Evolutionary conservation across 2,888 invertebrate species (phyloP).

Genomic region (Stomorhina lunata): DNA sequence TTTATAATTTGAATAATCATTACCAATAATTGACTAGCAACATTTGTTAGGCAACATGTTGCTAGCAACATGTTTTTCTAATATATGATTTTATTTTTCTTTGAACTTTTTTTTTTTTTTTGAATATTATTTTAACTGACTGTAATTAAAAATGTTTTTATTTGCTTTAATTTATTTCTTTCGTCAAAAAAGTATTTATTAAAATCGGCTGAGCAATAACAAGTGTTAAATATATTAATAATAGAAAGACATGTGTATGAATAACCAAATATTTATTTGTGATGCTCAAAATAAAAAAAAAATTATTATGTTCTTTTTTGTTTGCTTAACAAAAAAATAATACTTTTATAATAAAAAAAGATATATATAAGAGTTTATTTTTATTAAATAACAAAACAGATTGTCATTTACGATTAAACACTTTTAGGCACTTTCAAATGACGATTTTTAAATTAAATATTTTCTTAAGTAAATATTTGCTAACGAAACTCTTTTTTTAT

Average conservation of each 20-base stretch:
- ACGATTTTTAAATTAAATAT: conserved; percentile 44
- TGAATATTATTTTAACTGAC: too few species aligned
- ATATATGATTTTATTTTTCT: not conserved
- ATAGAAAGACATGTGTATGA: conserved; percentile 44
- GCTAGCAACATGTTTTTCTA: not conserved
- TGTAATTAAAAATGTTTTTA: not conserved
- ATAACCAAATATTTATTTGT: conserved; percentile 16
- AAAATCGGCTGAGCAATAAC: conserved; percentile 28
- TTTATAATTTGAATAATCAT: too few species aligned
- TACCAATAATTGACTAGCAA: not conserved
- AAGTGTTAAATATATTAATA: conserved; percentile 29
- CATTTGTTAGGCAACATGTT: not conserved
- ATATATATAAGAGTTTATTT: conserved; percentile 29
- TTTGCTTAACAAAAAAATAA: not conserved
- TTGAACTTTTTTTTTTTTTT: too few species aligned
- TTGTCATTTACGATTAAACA: not conserved
- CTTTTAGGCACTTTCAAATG: too few species aligned
- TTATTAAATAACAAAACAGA: not conserved
- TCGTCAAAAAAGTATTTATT: conserved; percentile 12
- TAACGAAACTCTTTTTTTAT: conserved; percentile 39
- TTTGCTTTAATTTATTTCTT: not conserved
- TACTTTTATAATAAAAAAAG: not conserved
- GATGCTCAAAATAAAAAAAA: conserved; percentile 9
- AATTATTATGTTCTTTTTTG: not conserved
- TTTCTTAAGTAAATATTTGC: conserved; percentile 60